These are phyloP conservation scores for Parnassius glacialis DNA, from an alignment of 2,888 invertebrate species.

Conservation along the genomic window DNA sequence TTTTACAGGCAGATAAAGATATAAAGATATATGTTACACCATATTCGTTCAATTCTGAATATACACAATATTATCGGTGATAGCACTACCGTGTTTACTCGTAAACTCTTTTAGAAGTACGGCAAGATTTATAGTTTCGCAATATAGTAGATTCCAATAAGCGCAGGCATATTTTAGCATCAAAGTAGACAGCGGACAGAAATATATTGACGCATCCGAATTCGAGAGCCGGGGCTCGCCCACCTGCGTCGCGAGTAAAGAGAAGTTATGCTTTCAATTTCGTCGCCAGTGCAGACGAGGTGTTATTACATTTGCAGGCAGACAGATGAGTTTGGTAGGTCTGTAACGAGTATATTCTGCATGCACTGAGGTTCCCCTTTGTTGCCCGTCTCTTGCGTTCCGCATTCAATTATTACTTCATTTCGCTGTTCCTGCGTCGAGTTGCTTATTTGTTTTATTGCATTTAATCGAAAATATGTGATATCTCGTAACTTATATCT, in stretches of 20 bases:
- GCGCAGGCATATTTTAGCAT: slow-evolving; percentile 33
- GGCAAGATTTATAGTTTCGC: slow-evolving; percentile 25
- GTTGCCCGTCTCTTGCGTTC: slow-evolving; percentile 16
- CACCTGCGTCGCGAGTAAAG: slow-evolving; percentile 51
- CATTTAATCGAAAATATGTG: too few relatives aligned
- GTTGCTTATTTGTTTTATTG: background rate
- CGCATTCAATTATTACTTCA: slow-evolving; percentile 21
- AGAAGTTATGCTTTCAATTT: slow-evolving; percentile 62
- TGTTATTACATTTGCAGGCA: slow-evolving; percentile 19
- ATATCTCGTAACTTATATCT: too few relatives aligned
- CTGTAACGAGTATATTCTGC: slow-evolving; percentile 15
- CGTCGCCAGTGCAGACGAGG: slow-evolving; percentile 33
- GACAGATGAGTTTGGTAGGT: slow-evolving; percentile 10
- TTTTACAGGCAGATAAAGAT: background rate
- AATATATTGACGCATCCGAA: slow-evolving; percentile 32
- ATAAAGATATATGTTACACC: too few relatives aligned
- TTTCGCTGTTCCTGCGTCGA: background rate
- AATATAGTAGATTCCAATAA: slow-evolving; percentile 31
- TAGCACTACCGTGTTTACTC: background rate
- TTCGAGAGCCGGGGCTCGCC: slow-evolving; percentile 39
- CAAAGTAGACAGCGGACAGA: slow-evolving; percentile 26
- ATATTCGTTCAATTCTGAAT: background rate
- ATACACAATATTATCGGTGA: background rate
- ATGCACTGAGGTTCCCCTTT: slow-evolving; percentile 1
- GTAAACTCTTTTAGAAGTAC: slow-evolving; percentile 3